A percentile compares a stretch with the other conserved stretches of the same genome.
phyloP scores from a whole-genome alignment of 2,888 invertebrate species.

The Autographa pulchrina region DNA sequence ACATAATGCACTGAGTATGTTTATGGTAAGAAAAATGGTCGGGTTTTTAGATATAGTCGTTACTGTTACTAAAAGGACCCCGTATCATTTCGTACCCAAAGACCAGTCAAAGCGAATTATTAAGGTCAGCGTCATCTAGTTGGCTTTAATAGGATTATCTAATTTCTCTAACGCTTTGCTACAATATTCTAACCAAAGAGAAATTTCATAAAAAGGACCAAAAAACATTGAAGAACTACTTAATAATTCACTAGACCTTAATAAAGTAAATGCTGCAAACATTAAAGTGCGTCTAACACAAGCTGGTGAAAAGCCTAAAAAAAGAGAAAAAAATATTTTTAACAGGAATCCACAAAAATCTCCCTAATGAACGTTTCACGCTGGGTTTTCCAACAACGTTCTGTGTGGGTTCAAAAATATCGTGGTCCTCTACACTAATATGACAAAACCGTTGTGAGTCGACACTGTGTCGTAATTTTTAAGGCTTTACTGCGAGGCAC shows the following conservation, averaged over 20 bases:
- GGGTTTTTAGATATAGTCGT: not conserved
- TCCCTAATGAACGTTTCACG: slow-evolving; percentile 44
- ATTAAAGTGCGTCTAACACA: slow-evolving; percentile 19
- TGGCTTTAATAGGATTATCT: not conserved
- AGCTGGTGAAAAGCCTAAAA: slow-evolving; percentile 30
- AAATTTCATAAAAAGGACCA: not conserved
- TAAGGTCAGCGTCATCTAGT: not conserved
- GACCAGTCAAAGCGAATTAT: slow-evolving; percentile 26
- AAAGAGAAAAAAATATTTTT: slow-evolving; percentile 40
- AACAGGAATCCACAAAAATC: slow-evolving; percentile 47
- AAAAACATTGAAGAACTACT: not conserved
- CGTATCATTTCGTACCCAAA: slow-evolving; percentile 10
- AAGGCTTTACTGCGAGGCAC: slow-evolving; percentile 76
- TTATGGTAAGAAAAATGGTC: not conserved
- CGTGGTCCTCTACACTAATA: slow-evolving; percentile 60
- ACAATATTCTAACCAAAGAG: not conserved
- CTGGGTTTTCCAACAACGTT: slow-evolving; percentile 51
- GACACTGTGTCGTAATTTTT: slow-evolving; percentile 78
- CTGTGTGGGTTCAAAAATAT: slow-evolving; percentile 56
- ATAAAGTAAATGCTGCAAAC: slow-evolving; percentile 29
- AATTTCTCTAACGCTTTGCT: not conserved
- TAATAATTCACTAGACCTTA: not conserved
- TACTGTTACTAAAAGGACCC: not conserved
- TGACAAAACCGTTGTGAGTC: slow-evolving; percentile 70
- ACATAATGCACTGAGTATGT: too few species aligned